Percentiles rank a stretch among this genome's conserved stretches.
Evolutionary conservation across 2,113 vertebrate genomes (phyloP).

Genomic region (Athene cunicularia): DNA sequence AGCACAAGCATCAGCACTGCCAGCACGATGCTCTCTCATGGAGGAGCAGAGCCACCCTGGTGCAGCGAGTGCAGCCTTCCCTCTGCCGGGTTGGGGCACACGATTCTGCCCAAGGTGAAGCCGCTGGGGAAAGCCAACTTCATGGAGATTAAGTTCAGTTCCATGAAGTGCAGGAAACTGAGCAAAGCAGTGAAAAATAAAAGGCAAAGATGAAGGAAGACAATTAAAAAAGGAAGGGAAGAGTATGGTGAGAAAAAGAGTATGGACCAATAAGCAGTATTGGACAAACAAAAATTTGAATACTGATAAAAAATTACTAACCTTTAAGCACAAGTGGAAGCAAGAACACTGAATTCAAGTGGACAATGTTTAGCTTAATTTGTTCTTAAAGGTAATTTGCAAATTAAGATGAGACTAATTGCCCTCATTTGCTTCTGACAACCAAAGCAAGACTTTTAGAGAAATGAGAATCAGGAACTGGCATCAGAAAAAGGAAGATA

Average conservation of each 20-base stretch:
- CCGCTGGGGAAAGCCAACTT: accelerated
- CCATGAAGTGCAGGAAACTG: neutral
- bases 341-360: neutral
- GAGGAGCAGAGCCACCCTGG: neutral
- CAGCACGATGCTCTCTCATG: accelerated
- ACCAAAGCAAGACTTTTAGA: neutral
- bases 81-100: accelerated
- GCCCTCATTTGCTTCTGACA: neutral
- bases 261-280: neutral
- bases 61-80: neutral
- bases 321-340: neutral
- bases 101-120: neutral
- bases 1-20: neutral
- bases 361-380: neutral
- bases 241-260: too few relatives aligned
- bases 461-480: slow-evolving; percentile 46
- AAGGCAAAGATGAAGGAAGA: neutral
- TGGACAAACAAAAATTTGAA: neutral
- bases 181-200: neutral
- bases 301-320: neutral
- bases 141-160: neutral
- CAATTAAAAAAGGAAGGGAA: neutral
- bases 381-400: neutral
- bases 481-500: slow-evolving; percentile 1
- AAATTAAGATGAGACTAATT: neutral